Evolutionary conservation across 2,797 vertebrate species (phyloP).

Genomic region (Nannoperca australis): DNA sequence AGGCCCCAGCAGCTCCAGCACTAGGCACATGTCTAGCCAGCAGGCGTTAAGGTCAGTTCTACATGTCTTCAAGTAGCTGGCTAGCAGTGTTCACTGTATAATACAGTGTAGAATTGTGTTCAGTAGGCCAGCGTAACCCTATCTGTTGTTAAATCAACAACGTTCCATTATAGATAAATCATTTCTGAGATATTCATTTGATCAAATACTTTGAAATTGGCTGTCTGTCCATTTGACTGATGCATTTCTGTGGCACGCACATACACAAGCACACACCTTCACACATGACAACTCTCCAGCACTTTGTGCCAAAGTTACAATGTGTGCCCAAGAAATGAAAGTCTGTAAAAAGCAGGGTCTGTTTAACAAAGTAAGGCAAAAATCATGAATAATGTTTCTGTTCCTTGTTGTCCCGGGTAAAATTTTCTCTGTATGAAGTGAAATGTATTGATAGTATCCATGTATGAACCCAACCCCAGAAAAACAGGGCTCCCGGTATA

Average conservation of each 20-base stretch:
- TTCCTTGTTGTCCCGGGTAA: no score
- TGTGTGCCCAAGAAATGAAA: not conserved
- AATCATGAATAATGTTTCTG: no score
- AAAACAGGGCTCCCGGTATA: no score
- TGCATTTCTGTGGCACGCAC: no score
- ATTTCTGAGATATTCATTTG: no score
- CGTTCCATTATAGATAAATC: not conserved
- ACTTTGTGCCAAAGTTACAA: no score
- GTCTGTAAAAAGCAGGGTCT: conserved; percentile 12
- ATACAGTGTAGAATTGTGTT: not conserved
- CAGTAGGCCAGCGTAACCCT: not conserved
- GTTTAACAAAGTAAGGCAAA: no score
- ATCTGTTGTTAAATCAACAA: not conserved
- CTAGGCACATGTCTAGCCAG: conserved; percentile 87
- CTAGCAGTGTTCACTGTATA: not conserved
- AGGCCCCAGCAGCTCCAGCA: conserved; percentile 89
- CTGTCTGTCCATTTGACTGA: not conserved
- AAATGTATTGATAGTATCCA: no score
- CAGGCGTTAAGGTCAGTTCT: conserved; percentile 55
- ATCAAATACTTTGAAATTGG: not conserved
- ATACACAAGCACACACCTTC: no score
- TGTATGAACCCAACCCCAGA: no score
- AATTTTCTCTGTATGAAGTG: no score
- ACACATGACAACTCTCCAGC: no score
- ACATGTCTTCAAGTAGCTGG: not conserved